Base-by-base conservation (phyloP, 2,888 invertebrate species). In the Cephus nigrinus region DNA sequence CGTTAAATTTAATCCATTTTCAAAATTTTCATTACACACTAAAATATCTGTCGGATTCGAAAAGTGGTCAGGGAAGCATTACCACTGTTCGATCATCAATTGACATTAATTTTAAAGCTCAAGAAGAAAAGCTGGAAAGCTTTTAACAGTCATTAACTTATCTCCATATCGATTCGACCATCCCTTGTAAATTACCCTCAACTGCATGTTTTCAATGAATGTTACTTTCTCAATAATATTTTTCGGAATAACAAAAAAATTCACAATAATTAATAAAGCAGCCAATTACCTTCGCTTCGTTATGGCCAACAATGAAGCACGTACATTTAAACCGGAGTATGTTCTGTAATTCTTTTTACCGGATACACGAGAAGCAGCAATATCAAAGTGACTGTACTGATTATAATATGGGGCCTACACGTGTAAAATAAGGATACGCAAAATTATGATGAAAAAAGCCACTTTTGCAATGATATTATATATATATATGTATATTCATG, bases 401-500 rank as follows among this genome's bases (percentile, higher is more conserved):
- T 23, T 55, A 55, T 55, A 40, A 40, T 40, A 55, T 55, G 23
- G 55, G 23, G 55, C 55, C 55, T 55, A 55, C 55, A 55, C 55
- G 55, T 55, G 55, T 55, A 55, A 55, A 23, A 55, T 23, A 55
- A 55, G 23, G 55, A 1, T 55, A 55, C 23, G 55, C 55, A 55
- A 55, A 55, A 55, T 55, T 23, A 55, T 55, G 23, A 55, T 23
- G 23, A 55, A 55, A 55, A 23, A 55, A 55, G 55, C 55, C 23
- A 55, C 23, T 55, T 55, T 55, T 55, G 55, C 55, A 55, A 55
- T 23, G 55, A 9, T 55, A 55, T 55, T 55, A 5, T 55, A 55
- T 23, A 55, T 23, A 40, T 40, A 1, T 40, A 40, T 40, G 5
- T 40, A 40, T 55, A 55, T 87, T 87, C 89, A 90, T 90, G 90